Conservation (phyloP, 1,140 invertebrate species). For the Drosophila lowei region DNA sequence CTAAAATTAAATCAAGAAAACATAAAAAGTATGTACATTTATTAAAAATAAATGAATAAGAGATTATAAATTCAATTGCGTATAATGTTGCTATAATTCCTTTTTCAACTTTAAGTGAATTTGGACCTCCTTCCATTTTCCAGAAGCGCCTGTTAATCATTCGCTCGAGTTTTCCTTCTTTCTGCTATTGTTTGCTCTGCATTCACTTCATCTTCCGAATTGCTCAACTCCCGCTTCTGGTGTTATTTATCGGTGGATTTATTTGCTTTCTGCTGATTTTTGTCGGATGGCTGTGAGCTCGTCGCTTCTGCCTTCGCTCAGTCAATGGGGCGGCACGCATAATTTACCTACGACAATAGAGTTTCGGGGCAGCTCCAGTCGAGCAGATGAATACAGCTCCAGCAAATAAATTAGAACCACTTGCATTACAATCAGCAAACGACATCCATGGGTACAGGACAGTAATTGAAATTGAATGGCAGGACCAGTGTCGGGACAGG, state of each 20-base stretch:
- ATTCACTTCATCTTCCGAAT: slow-evolving; percentile 7
- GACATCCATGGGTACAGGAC: slow-evolving; percentile 16
- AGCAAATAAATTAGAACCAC: slow-evolving; percentile 40
- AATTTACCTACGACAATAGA: slow-evolving; percentile 56
- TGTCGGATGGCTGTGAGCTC: slow-evolving; percentile 13
- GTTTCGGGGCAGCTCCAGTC: slow-evolving; percentile 44
- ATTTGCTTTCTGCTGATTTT: slow-evolving; percentile 50
- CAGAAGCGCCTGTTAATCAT: slow-evolving; percentile 24
- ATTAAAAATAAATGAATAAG: no score
- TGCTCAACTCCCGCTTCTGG: slow-evolving; percentile 33
- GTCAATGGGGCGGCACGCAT: slow-evolving; percentile 39
- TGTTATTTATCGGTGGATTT: slow-evolving; percentile 40
- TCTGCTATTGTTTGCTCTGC: slow-evolving; percentile 35
- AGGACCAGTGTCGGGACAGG: slow-evolving; percentile 15
- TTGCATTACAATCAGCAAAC: slow-evolving; percentile 35
- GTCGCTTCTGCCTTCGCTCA: neutral
- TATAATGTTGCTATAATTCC: no score
- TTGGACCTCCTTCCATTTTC: neutral
- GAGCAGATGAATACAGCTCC: slow-evolving; percentile 41
- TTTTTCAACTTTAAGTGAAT: no score
- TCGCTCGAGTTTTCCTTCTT: slow-evolving; percentile 15
- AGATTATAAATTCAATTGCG: no score
- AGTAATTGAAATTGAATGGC: slow-evolving; percentile 48
- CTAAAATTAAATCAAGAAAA: no score
- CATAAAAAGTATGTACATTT: no score